phyloP scores from a whole-genome alignment of 30 jellyfish, hydroid and myxozoan species.

The Hydractinia echinata region DNA sequence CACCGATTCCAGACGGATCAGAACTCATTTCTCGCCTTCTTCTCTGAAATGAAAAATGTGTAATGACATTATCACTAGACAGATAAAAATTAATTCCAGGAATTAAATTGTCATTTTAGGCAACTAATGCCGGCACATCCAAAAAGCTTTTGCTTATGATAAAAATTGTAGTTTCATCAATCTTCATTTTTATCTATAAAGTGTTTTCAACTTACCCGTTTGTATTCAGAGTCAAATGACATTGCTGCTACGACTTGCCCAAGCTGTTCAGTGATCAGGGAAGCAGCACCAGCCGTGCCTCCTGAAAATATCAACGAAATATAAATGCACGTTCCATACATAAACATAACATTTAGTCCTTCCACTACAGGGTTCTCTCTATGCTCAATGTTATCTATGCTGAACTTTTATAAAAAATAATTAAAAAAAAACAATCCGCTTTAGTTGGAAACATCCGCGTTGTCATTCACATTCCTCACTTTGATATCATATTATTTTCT shows the following conservation, averaged over 20 bases:
- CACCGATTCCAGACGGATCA: constrained; percentile 32
- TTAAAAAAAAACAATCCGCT: too few relatives aligned
- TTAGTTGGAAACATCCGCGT: too few relatives aligned
- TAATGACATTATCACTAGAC: neutral
- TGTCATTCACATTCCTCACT: too few relatives aligned
- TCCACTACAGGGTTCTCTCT: too few relatives aligned
- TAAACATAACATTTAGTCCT: too few relatives aligned
- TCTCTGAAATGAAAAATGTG: constrained; percentile 18
- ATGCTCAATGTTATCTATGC: too few relatives aligned
- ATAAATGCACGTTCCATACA: too few relatives aligned
- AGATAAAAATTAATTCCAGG: neutral
- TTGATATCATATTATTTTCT: neutral
- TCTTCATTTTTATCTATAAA: neutral
- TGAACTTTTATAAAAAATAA: too few relatives aligned
- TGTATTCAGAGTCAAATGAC: constrained; percentile 44
- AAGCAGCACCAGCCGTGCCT: constrained; percentile 40
- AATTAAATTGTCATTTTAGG: neutral
- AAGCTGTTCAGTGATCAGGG: constrained; percentile 43
- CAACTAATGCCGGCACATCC: neutral
- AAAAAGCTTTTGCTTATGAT: neutral
- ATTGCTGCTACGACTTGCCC: constrained; percentile 44
- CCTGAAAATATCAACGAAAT: constrained; percentile 6
- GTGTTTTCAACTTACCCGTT: constrained; percentile 26
- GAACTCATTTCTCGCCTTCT: constrained; percentile 21
- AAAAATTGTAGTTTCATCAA: too few relatives aligned